Evolutionary conservation across 2,888 invertebrate species (phyloP).

Genomic region (Lydus trimaculatus): DNA sequence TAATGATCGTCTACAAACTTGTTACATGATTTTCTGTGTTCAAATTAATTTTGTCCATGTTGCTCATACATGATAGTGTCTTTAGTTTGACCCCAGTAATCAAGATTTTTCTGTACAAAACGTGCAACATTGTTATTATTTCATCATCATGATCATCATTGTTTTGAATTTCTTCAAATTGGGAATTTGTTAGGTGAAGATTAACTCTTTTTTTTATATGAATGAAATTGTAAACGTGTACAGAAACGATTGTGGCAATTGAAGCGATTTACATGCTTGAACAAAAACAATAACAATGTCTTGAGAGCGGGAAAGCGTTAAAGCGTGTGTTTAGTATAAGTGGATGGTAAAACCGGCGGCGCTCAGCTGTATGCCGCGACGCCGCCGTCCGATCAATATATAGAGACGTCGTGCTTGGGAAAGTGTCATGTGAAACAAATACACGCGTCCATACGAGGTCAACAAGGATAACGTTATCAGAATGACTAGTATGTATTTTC

Average conservation of each 20-base stretch:
- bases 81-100: background rate
- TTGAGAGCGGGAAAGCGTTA: conserved; percentile 33
- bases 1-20: conserved; percentile 30
- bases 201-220: conserved; percentile 14
- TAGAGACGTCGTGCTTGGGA: conserved; percentile 47
- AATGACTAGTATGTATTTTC: conserved; percentile 40
- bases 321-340: conserved; percentile 33
- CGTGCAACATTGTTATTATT: background rate
- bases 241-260: conserved; percentile 28
- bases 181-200: no score
- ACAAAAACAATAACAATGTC: conserved; percentile 38
- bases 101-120: no score
- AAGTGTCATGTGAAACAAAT: conserved; percentile 54
- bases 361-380: conserved; percentile 47
- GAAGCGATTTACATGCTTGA: conserved; percentile 35
- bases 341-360: conserved; percentile 29
- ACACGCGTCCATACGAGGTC: conserved; percentile 43
- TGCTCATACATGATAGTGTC: background rate
- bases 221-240: background rate
- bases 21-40: conserved; percentile 22
- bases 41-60: conserved; percentile 22
- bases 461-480: conserved; percentile 44
- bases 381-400: conserved; percentile 47
- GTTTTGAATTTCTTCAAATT: no score
- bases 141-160: no score